These are phyloP conservation scores for Exocentrus adspersus DNA, from an alignment of 2,888 invertebrate genomes.

Conservation along the genomic window DNA sequence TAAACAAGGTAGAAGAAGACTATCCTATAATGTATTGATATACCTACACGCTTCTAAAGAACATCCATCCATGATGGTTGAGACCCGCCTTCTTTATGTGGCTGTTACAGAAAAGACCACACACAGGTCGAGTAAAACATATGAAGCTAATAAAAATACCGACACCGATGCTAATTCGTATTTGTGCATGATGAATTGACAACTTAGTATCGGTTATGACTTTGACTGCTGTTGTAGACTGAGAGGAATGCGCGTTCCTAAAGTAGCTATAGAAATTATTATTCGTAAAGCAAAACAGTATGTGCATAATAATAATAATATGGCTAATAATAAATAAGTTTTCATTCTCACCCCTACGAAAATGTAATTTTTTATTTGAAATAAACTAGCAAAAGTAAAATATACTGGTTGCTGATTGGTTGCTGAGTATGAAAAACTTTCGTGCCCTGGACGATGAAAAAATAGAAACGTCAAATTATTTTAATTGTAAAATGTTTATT, in stretches of 20 bases:
- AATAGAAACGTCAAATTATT: neutral
- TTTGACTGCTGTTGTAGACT: too few relatives aligned
- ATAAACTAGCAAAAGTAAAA: too few relatives aligned
- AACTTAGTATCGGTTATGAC: neutral
- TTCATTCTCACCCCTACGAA: too few relatives aligned
- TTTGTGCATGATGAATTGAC: constrained; percentile 43
- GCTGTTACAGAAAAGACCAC: constrained; percentile 37
- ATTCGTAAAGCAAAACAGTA: too few relatives aligned
- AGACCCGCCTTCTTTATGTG: constrained; percentile 39
- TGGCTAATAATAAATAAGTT: too few relatives aligned
- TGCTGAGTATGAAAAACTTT: constrained; percentile 1
- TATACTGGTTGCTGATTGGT: neutral
- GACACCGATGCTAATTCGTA: constrained; percentile 38
- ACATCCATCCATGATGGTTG: constrained; percentile 27
- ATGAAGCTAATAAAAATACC: constrained; percentile 45
- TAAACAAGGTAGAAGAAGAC: constrained; percentile 23
- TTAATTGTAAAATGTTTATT: neutral
- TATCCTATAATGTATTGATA: constrained; percentile 37
- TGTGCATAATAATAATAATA: too few relatives aligned
- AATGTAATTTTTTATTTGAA: too few relatives aligned
- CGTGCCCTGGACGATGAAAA: neutral
- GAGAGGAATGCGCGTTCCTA: neutral
- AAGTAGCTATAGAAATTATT: too few relatives aligned
- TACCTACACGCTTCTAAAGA: constrained; percentile 31
- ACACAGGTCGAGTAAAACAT: constrained; percentile 37